Base-by-base conservation (phyloP, 1,140 invertebrate genomes). In the Agrypnia vestita region DNA sequence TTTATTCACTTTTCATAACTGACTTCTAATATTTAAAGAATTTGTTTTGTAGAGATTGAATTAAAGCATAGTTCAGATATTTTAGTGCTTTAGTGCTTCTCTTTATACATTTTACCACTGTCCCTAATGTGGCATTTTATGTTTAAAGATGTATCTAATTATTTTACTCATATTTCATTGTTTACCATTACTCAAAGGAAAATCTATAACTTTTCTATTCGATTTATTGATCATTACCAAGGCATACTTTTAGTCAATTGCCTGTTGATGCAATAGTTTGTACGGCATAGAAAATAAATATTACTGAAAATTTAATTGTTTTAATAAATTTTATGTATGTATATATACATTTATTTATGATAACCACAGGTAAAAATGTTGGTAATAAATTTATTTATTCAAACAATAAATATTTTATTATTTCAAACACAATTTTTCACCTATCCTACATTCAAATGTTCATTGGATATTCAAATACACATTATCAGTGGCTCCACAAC, bases 371-470 rank as follows among this genome's bases (percentile, higher is more conserved):
- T 43, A 35, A 55, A 74, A 55, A 74, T 56, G 56, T 76, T 76
- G 44, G 59, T 76, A 76, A 76, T 76, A 76, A 76, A 76, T 62
- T 76, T 76, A 76, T 76, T 64, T 76, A 76, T 76, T 76, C 56
- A 76, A 76, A 74, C 72, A 74, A 46, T 35, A 7, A 25, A 74
- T 56, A 11, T 62, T 21, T 62, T 62, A 25, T 62, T 62, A 25
- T 62, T 62, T 56, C n/a, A 51, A 1, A 3, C 6, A 35, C 25
- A 35, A 35, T 35, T 35, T 35, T n/a, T n/a, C n/a, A n/a, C n/a
- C n/a, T 49, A 49, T 49, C 12, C 12, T 49, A 49, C 46, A 49
- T 49, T 12, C 46, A 49, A 49, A 49, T 49, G 12, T 8, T 12
- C 46, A 49, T n/a, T n/a, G n/a, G n/a, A n/a, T n/a, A n/a, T n/a